Base-by-base conservation (phyloP, 92 coral and sea anemone species). In the Heteractis magnifica region DNA sequence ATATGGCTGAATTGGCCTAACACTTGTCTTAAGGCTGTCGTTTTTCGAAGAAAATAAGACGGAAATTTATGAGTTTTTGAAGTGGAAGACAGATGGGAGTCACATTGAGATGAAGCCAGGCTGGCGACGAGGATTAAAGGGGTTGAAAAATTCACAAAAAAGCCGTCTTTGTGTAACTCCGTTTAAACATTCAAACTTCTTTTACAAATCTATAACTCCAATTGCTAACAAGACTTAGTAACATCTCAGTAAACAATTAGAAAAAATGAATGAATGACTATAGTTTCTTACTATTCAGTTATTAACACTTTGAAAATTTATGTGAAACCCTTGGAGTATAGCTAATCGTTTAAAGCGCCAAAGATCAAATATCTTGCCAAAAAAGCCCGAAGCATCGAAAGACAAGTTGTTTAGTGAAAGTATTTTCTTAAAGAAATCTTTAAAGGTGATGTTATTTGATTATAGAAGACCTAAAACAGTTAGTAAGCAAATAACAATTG, bases 1-100 rank as follows among this genome's bases (percentile, higher is more conserved):
- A 68, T 68, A 68, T 11, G 73, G 48, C 9, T 9, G 23, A 76
- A 23, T 55, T 71, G 76, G 19, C 44, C 59, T 18, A 76, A 52
- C 79, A 76, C 59, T 76, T 76, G 79, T 52, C 41, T 52, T 10
- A 50, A 4, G 60, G 79, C 79, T 76, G 79, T 76, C 60, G 60
- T 10, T 8, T 76, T 76, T 50, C 79, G 59, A 50, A 44, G 41
- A 5, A 11, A 71, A 18, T 49, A 49, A 49, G 58, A 20, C 59
- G 6, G 79, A 20, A 13, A 76, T 10, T 52, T 55, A 76, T 55
- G 79, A 52, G 79, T 21, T 76, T 76, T 76, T 20, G 2, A 21
- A 51, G 65, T 1, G 64, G 59, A 8, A 76, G 19, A 52, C 79
- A 76, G 64, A 55, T 76, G 79, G 79, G 10, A 50, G 5, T 76